Conservation (phyloP, 2,888 invertebrate species). For the Gisinianus flammeolus region DNA sequence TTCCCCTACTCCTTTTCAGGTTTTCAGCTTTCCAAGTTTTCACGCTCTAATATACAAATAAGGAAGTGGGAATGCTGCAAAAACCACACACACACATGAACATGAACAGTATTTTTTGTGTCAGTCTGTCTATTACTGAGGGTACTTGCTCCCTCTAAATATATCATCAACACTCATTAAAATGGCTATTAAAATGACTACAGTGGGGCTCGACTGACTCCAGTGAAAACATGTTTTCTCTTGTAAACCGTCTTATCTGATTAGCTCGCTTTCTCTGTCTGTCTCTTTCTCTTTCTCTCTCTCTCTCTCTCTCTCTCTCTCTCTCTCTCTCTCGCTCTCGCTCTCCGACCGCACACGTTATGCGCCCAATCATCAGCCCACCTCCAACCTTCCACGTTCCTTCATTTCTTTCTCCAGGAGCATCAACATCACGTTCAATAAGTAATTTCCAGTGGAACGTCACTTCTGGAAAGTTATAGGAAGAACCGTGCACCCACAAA, state of each 20-base stretch:
- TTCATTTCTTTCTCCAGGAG: too few relatives aligned
- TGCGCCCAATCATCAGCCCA: background rate
- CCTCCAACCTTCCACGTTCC: background rate
- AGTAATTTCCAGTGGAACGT: too few relatives aligned
- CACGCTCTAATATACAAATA: background rate
- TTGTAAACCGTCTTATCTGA: background rate
- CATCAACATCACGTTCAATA: background rate
- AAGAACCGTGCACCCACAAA: too few relatives aligned
- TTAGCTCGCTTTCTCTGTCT: background rate
- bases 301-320: background rate
- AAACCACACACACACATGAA: too few relatives aligned
- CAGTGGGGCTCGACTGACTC: background rate
- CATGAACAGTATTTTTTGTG: too few relatives aligned
- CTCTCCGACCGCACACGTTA: too few relatives aligned
- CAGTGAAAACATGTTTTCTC: background rate
- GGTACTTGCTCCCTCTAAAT: constrained; percentile 3
- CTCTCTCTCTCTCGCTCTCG: background rate
- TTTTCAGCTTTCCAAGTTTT: background rate
- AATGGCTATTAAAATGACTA: background rate
- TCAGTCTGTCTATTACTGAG: background rate
- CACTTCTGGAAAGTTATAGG: too few relatives aligned
- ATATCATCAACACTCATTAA: constrained; percentile 19
- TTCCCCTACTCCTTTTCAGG: background rate
- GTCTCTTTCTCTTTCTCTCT: background rate
- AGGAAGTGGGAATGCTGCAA: too few relatives aligned